These are phyloP conservation scores for Eupristina koningsbergeri DNA, from an alignment of 1,140 invertebrate genomes.

Conservation along the genomic window DNA sequence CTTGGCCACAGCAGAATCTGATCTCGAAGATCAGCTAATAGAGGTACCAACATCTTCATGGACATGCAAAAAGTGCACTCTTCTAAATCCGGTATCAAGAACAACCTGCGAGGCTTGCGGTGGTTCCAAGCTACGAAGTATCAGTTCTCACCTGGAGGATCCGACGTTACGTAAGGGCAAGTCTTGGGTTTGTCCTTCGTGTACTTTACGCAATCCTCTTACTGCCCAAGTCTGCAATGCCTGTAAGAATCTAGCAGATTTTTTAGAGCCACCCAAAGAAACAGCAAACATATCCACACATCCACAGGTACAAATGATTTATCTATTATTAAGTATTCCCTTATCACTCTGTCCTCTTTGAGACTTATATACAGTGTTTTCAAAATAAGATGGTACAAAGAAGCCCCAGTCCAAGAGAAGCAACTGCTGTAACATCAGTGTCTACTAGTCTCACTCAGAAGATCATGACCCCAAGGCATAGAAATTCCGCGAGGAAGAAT, in stretches of 20 bases:
- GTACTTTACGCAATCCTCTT: constrained; percentile 88
- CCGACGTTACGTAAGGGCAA: constrained; percentile 82
- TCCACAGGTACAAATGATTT: constrained; percentile 16
- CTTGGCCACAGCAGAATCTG: constrained; percentile 66
- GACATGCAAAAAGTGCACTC: constrained; percentile 90
- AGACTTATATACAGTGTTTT: background rate
- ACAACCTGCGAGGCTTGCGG: constrained; percentile 87
- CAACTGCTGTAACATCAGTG: constrained; percentile 56
- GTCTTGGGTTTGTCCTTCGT: constrained; percentile 85
- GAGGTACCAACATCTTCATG: constrained; percentile 74
- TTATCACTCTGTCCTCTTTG: background rate
- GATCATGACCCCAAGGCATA: constrained; percentile 67
- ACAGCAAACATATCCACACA: background rate
- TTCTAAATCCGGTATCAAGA: constrained; percentile 82
- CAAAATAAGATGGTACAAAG: constrained; percentile 52
- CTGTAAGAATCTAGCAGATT: constrained; percentile 78
- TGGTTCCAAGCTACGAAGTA: constrained; percentile 82
- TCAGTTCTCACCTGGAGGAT: constrained; percentile 77
- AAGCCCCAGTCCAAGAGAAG: constrained; percentile 67
- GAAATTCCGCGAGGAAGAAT: constrained; percentile 69
- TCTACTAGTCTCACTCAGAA: constrained; percentile 55
- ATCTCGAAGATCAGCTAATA: constrained; percentile 67
- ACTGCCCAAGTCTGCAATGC: constrained; percentile 82
- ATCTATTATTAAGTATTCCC: background rate
- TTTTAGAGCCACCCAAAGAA: constrained; percentile 63